These are phyloP conservation scores for Wasmannia auropunctata DNA, from an alignment of 1,140 invertebrate species.

Conservation along the genomic window DNA sequence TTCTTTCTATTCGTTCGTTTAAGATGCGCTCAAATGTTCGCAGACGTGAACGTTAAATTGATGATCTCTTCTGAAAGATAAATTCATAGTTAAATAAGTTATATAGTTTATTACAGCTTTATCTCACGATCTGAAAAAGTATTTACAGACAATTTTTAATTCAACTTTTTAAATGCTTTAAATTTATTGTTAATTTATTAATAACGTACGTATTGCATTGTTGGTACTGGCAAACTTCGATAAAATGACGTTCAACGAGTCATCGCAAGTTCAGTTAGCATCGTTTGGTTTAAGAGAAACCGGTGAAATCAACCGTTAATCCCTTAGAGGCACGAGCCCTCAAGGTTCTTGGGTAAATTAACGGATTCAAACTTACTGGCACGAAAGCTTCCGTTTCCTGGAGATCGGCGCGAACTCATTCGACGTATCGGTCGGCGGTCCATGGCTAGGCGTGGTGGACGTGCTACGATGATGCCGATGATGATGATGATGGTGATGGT, in stretches of 20 bases:
- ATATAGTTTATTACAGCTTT: too few species aligned
- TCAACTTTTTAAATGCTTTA: not conserved
- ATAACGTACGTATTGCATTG: not conserved
- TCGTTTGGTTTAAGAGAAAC: not conserved
- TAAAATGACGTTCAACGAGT: not conserved
- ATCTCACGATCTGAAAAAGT: too few species aligned
- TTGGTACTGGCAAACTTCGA: not conserved
- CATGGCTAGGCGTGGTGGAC: conserved; percentile 64
- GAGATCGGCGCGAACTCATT: conserved; percentile 73
- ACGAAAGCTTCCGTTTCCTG: conserved; percentile 80
- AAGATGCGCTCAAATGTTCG: not conserved
- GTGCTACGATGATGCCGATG: conserved; percentile 76
- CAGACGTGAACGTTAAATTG: not conserved
- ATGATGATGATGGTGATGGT: conserved; percentile 75
- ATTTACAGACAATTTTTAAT: too few species aligned
- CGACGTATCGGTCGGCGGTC: conserved; percentile 59
- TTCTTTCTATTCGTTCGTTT: not conserved
- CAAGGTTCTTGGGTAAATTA: not conserved
- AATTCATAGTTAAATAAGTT: not conserved
- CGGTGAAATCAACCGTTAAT: not conserved
- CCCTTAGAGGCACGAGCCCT: not conserved
- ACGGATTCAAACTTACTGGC: conserved; percentile 77
- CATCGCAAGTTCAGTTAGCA: not conserved
- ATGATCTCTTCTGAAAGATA: not conserved
- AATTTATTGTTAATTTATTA: not conserved